Conservation (phyloP, 1,140 invertebrate genomes). For the Drosophila seguyi region DNA sequence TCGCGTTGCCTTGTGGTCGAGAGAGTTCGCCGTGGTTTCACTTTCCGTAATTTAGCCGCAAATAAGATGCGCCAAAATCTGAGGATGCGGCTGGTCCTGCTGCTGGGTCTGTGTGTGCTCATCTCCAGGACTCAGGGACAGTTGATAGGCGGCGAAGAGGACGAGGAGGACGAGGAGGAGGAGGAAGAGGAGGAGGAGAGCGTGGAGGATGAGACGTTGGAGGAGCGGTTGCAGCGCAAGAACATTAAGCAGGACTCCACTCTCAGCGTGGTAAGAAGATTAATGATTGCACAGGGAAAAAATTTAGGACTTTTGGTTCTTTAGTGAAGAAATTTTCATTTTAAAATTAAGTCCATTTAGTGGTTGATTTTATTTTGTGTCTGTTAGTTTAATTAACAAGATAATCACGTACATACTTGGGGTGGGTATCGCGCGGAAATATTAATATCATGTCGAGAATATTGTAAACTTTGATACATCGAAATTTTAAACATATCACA, state of each 20-base stretch:
- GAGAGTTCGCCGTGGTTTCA: slow-evolving; percentile 51
- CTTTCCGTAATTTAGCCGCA: slow-evolving; percentile 35
- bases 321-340: too few relatives aligned
- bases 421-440: too few relatives aligned
- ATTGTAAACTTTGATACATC: too few relatives aligned
- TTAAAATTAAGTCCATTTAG: too few relatives aligned
- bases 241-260: slow-evolving; percentile 79
- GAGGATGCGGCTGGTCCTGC: slow-evolving; percentile 44
- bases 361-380: too few relatives aligned
- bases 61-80: slow-evolving; percentile 41
- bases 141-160: slow-evolving; percentile 72
- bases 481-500: neutral
- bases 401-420: too few relatives aligned
- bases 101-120: slow-evolving; percentile 62
- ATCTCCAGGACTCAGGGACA: slow-evolving; percentile 57
- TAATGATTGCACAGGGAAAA: slow-evolving; percentile 22
- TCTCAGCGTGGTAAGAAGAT: slow-evolving; percentile 70
- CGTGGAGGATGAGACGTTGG: slow-evolving; percentile 73
- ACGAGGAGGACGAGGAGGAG: slow-evolving; percentile 79
- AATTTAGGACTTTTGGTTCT: neutral
- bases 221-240: slow-evolving; percentile 72
- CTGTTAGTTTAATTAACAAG: too few relatives aligned
- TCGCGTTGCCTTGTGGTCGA: slow-evolving; percentile 61
- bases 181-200: slow-evolving; percentile 80
- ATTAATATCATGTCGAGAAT: too few relatives aligned